Base-by-base conservation (phyloP, 2,113 vertebrate species). In the Atherinomorus stipes region DNA sequence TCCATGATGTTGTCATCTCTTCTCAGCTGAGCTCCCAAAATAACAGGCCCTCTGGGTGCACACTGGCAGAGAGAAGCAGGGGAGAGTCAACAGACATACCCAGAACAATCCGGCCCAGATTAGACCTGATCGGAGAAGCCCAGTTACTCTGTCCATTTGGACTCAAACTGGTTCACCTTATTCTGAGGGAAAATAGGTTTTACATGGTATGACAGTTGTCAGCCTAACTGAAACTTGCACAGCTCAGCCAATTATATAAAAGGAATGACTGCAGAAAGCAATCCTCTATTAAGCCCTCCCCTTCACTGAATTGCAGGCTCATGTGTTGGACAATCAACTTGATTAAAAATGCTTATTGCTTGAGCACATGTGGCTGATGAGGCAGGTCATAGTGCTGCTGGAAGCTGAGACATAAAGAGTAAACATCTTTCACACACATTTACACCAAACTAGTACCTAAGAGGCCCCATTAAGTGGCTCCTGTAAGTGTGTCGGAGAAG, bases 1-100 rank as follows among this genome's bases (percentile, higher is more conserved):
- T 63, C 76, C 73, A 73, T 88, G 88, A 91, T 92, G 90, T 89
- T 91, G 90, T 91, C 89, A 87, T 91, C 85, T 89, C 85, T 85
- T 83, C 85, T 90, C 88, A 89, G 85, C 87, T 88, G 86, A 88
- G 89, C 82, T 91, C 90, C 88, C 78, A 89, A 91, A 93, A 93
- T 92, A 93, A 91, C 91, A 90, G 86, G 85, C 79, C 91, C 87
- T 83, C 60, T 83, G 89, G 88, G 90, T 81, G 25, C 78, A 81
- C 67, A 78, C 80, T 85, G 85, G 80, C 84, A 88, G 80, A 63
- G 86, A 89, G 62, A 78, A 81, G 84, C 51, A 70, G 83, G 75
- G 84, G 84, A 80, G 80, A 81, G 76, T 89, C 78, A 85, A 88
- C 86, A 88, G 73, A 81, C 74, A 85, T 84, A 85, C 75, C 76